These are phyloP conservation scores for Drosophila leontia DNA, from an alignment of 1,140 invertebrate genomes.

Conservation along the genomic window DNA sequence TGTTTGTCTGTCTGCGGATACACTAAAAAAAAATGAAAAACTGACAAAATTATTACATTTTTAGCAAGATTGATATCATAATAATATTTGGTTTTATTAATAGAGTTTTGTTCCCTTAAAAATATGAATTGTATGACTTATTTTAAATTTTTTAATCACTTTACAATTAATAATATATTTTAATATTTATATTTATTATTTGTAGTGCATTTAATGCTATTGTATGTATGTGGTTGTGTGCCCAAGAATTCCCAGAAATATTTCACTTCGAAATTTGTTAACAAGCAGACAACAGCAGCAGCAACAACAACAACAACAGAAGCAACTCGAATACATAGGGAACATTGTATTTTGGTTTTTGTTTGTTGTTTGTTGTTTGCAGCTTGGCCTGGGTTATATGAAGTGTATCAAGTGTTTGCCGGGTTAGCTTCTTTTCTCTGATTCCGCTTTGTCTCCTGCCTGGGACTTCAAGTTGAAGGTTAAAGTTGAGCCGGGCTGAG, in stretches of 20 bases:
- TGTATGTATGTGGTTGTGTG: constrained; percentile 27
- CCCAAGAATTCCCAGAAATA: constrained; percentile 73
- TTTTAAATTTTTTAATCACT: not conserved
- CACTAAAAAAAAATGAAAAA: not conserved
- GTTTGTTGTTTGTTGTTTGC: constrained; percentile 57
- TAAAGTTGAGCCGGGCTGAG: constrained; percentile 62
- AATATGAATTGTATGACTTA: not conserved
- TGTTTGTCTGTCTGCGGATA: constrained; percentile 53
- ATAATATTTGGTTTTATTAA: not conserved
- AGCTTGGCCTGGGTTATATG: constrained; percentile 24
- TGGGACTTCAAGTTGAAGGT: constrained; percentile 69
- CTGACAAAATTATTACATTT: too few relatives aligned
- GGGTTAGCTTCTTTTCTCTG: constrained; percentile 38
- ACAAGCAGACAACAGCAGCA: constrained; percentile 60
- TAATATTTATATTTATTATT: not conserved
- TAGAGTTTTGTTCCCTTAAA: not conserved
- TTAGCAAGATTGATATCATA: too few relatives aligned
- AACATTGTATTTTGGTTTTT: constrained; percentile 52
- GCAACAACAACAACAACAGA: constrained; percentile 23
- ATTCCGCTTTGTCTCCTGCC: constrained; percentile 29
- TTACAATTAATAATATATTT: not conserved
- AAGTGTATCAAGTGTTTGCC: constrained; percentile 77
- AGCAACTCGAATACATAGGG: constrained; percentile 31
- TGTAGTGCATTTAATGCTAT: constrained; percentile 19
- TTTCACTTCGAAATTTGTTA: constrained; percentile 79